phyloP scores from a whole-genome alignment of 2,113 vertebrate species.

The Xenus cinereus region DNA sequence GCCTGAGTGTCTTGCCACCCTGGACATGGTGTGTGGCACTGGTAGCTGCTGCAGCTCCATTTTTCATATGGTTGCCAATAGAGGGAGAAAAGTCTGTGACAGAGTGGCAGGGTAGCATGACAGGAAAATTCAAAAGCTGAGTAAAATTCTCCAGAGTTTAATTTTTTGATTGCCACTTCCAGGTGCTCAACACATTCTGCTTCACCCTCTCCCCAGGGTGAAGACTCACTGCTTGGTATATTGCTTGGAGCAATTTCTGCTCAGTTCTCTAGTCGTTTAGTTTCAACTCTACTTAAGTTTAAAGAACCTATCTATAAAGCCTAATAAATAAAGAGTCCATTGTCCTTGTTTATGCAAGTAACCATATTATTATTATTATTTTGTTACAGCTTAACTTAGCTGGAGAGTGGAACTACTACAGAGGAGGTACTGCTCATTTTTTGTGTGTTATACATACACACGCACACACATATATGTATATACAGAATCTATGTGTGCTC shows the following conservation, averaged over 20 bases:
- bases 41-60: not conserved
- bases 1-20: not conserved
- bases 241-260: not conserved
- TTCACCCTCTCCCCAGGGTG: not conserved
- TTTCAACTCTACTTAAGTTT: not conserved
- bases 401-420: not conserved
- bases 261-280: not conserved
- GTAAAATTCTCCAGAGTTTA: not conserved
- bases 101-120: not conserved
- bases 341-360: not conserved
- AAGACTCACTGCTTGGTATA: not conserved
- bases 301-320: not conserved
- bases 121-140: not conserved
- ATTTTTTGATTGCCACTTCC: not conserved
- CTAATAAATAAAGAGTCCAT: not conserved
- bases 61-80: not conserved
- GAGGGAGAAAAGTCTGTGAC: not conserved
- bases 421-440: not conserved
- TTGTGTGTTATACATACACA: not conserved
- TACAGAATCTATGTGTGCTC: constrained; percentile 5
- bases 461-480: not conserved
- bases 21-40: not conserved
- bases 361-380: not conserved
- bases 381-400: not conserved
- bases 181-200: not conserved